Percentiles rank a stretch among this genome's conserved stretches.
Evolutionary conservation across 2,113 vertebrate species (phyloP).

Genomic region (Callionymus lyra): DNA sequence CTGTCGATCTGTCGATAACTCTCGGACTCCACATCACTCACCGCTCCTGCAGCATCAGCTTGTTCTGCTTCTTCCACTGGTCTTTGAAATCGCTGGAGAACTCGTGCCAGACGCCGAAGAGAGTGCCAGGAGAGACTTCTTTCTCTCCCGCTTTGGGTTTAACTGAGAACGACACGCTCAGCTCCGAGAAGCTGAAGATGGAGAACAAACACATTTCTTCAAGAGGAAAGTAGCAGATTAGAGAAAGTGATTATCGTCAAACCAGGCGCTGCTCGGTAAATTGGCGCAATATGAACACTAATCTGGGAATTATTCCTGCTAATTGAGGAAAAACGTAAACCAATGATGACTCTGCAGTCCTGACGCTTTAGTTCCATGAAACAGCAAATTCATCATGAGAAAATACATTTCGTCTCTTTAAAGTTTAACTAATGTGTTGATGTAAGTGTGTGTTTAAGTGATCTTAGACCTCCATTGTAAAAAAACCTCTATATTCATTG

Average conservation of each 20-base stretch:
- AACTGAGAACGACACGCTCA: conserved; percentile 82
- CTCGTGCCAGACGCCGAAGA: conserved; percentile 94
- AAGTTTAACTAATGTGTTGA: too few relatives aligned
- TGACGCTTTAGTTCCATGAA: too few relatives aligned
- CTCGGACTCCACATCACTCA: conserved; percentile 43
- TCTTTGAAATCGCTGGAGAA: conserved; percentile 96
- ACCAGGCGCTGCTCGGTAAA: conserved; percentile 25
- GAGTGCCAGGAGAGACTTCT: conserved; percentile 84
- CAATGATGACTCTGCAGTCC: conserved; percentile 9
- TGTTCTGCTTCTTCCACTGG: conserved; percentile 93
- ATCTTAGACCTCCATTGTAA: too few relatives aligned
- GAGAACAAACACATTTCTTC: conserved; percentile 43
- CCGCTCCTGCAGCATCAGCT: conserved; percentile 87
- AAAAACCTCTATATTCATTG: too few relatives aligned
- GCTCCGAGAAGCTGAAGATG: conserved; percentile 85
- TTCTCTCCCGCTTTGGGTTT: conserved; percentile 92
- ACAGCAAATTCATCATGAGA: too few relatives aligned
- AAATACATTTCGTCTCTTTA: too few relatives aligned
- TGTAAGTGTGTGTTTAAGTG: too few relatives aligned
- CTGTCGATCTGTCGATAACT: background rate
- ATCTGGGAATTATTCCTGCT: conserved; percentile 28
- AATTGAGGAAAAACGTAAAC: background rate
- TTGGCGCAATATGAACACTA: conserved; percentile 41
- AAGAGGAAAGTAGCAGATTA: conserved; percentile 19
- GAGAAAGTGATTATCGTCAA: conserved; percentile 45